phyloP scores from a whole-genome alignment of 1,140 invertebrate species.

The Drepana arcuata region DNA sequence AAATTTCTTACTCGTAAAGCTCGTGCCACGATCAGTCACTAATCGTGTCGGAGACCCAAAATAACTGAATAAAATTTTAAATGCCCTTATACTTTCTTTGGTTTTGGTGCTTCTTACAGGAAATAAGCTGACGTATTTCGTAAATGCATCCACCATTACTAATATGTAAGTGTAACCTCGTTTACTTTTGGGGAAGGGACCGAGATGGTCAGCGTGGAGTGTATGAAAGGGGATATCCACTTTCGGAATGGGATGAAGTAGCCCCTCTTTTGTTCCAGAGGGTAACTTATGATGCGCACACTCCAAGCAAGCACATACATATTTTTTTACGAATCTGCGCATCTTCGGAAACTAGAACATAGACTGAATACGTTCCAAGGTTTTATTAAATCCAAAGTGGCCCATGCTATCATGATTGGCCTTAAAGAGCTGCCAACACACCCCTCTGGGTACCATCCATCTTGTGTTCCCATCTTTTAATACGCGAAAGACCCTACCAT shows the following conservation, averaged over 20 bases:
- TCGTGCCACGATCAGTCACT: constrained; percentile 4
- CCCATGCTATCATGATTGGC: constrained; percentile 35
- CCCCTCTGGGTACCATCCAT: constrained; percentile 33
- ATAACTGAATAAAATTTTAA: constrained; percentile 4
- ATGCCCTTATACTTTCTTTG: constrained; percentile 4
- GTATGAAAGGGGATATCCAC: constrained; percentile 7
- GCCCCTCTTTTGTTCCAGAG: constrained; percentile 3
- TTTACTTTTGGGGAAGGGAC: constrained; percentile 3
- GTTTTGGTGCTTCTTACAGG: constrained; percentile 5
- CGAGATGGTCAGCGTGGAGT: constrained; percentile 5
- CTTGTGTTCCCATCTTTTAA: constrained; percentile 17
- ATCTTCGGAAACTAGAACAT: constrained; percentile 38
- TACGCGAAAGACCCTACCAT: constrained; percentile 23
- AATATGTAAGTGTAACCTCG: constrained; percentile 1
- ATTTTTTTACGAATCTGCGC: constrained; percentile 17
- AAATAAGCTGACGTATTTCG: constrained; percentile 2
- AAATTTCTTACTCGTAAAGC: constrained; percentile 4
- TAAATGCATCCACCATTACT: constrained; percentile 2
- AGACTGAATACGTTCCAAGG: constrained; percentile 19
- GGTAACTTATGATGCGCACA: constrained; percentile 4
- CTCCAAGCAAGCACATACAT: constrained; percentile 2
- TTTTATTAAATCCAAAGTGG: constrained; percentile 38
- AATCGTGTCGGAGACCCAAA: constrained; percentile 4
- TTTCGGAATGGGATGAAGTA: constrained; percentile 5
- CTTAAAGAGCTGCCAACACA: constrained; percentile 27